Base-by-base conservation (phyloP, 2,797 vertebrate species). In the Ctenochaetus hawaiiensis region DNA sequence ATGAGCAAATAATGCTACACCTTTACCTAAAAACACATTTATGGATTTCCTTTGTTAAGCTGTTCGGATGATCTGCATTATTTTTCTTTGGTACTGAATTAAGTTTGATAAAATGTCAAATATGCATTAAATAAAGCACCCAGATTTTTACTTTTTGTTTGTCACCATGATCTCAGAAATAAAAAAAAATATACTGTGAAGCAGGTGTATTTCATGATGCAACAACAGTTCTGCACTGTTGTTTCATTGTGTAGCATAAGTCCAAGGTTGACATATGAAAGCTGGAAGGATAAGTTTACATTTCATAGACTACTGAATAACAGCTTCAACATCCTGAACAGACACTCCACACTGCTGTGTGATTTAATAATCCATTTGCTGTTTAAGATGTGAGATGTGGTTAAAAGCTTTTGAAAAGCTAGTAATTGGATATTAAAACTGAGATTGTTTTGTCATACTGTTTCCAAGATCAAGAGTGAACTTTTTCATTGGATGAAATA, bases 171-270 rank as follows among this genome's bases (percentile, higher is more conserved):
- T 54, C 5, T 44, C 12, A 45, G 18, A 54, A 54, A 26, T 43
- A 22, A n/a, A 37, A n/a, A 37, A 47, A 53, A 63, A 1, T 12
- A 6, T 54, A n/a, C 5, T 23, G 10, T 57, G 10, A 62, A 67
- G n/a, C 10, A 63, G 11, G 45, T 67, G 13, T 45, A 67, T 56
- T 30, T 20, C 14, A 51, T 78, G 49, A 47, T 73, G 60, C 37
- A 73, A 64, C 45, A 20, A 14, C n/a, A 54, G 26, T 13, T 3
- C n/a, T 62, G 4, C 60, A 23, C 18, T 58, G 45, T n/a, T 75
- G 68, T 72, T 67, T 58, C 67, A 70, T 72, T 68, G 74, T 66
- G 45, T 17, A 17, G 52, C 59, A 39, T 14, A 63, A 10, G 39
- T 67, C 10, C 10, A 60, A 48, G 37, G 13, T 5, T 69, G 16